Evolutionary conservation across 1,140 invertebrate species (phyloP), one percentile per base, ranked within the genome.

Genomic region (Carposina sasakii): DNA sequence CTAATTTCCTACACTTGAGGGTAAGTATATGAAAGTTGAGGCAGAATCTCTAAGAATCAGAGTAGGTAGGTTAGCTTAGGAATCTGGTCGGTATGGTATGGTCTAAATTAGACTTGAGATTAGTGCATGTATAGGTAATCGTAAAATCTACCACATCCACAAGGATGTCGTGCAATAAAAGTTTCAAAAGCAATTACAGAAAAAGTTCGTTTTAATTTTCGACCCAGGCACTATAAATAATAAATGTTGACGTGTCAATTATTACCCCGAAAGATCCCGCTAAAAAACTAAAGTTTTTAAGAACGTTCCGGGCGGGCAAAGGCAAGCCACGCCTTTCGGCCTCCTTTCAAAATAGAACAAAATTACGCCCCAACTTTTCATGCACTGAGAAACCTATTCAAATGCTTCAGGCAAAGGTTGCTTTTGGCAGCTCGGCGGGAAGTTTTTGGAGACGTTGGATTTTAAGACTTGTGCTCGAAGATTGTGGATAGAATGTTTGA

Each of bases 211-310:
- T 50, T 67, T 73, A 58, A 81, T 82, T 83, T 70, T 63, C 64
- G 54, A 43, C 51, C 45, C 48, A 36, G 44, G 60, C 33, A 41
- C 65, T 66, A 77, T 76, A 78, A 81, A 78, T 81, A 81, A 76
- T 83, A 65, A 44, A 62, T 57, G 67, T 67, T 72, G 76, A 83
- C 77, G 66, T 64, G 70, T 71, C 79, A 78, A 83, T 83, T 81
- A 81, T 78, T 74, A 57, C 57, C 60, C 54, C 53, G 9, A 71
- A 72, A 76, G 69, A 63, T 76, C 65, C 71, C 67, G 65, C 59
- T 61, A 37, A 48, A 59, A 56, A 53, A 57, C 58, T 4, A 34
- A 34, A 34, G 12, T 34, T 52, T 36, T 42, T 41, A 33, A 24
- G 26, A 44, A 31, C 42, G 46, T 43, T 31, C 2, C 51, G 60